These are phyloP conservation scores for Chironomus riparius DNA, from an alignment of 2,888 invertebrate species.

Conservation along the genomic window DNA sequence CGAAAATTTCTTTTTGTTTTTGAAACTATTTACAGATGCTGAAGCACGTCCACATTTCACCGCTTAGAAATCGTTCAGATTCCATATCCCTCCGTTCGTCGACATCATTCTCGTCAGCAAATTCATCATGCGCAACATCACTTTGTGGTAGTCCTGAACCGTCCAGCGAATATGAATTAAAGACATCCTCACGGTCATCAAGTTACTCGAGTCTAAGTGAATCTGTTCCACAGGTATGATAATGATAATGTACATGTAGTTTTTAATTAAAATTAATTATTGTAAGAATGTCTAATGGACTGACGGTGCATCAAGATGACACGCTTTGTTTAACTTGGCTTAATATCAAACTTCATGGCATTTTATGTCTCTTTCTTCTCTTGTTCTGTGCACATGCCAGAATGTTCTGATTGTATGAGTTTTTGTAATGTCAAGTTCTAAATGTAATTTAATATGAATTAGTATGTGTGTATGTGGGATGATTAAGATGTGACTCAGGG, in stretches of 20 bases:
- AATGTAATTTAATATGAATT: too few relatives aligned
- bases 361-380: too few relatives aligned
- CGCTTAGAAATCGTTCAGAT: conserved; percentile 74
- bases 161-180: conserved; percentile 43
- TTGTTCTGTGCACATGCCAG: too few relatives aligned
- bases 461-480: too few relatives aligned
- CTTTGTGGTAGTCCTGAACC: conserved; percentile 57
- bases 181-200: conserved; percentile 59
- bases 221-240: conserved; percentile 45
- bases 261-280: neutral
- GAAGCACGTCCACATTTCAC: conserved; percentile 87
- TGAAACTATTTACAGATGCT: conserved; percentile 54
- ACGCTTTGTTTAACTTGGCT: neutral
- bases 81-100: conserved; percentile 69
- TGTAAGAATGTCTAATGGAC: neutral
- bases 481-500: too few relatives aligned
- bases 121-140: conserved; percentile 47
- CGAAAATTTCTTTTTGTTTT: too few relatives aligned
- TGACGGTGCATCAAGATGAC: too few relatives aligned
- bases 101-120: conserved; percentile 40
- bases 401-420: too few relatives aligned
- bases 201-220: conserved; percentile 57
- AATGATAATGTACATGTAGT: neutral
- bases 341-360: too few relatives aligned
- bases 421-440: too few relatives aligned